A percentile compares a stretch with the other conserved stretches of the same genome.
phyloP scores from a whole-genome alignment of 2,888 invertebrate genomes.

The Mythimna pallens region DNA sequence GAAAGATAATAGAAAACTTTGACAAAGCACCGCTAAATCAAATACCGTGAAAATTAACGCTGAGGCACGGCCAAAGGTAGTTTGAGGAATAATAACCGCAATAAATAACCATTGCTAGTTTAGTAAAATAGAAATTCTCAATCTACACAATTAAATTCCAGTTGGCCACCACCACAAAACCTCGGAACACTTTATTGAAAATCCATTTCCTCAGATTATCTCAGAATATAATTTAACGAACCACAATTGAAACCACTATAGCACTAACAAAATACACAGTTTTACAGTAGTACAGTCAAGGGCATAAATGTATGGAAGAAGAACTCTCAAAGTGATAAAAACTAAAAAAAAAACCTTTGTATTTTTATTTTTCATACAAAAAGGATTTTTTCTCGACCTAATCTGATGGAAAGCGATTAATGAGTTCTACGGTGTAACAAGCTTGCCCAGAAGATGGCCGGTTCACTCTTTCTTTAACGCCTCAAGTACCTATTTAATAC shows the following conservation, averaged over 20 bases:
- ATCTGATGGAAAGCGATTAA: background rate
- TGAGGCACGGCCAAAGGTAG: background rate
- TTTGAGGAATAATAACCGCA: conserved; percentile 19
- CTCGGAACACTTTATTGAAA: conserved; percentile 33
- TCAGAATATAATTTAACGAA: conserved; percentile 34
- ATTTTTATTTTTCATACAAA: no score
- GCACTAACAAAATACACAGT: conserved; percentile 33
- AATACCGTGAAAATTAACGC: conserved; percentile 4
- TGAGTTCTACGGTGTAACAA: background rate
- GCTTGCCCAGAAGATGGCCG: background rate
- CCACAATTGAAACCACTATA: conserved; percentile 32
- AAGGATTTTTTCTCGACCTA: background rate
- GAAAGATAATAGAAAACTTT: background rate
- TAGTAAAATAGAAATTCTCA: conserved; percentile 4
- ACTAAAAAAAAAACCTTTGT: no score
- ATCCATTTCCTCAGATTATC: conserved; percentile 52
- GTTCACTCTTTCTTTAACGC: background rate
- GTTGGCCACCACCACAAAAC: conserved; percentile 12
- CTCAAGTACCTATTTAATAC: no score
- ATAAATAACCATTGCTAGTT: conserved; percentile 12
- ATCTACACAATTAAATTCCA: conserved; percentile 23
- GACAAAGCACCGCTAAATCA: background rate
- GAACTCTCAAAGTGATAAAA: no score
- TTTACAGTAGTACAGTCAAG: conserved; percentile 4
- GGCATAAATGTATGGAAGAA: conserved; percentile 3